Base-by-base conservation (phyloP, 2,797 vertebrate genomes). In the Knipowitschia caucasica region DNA sequence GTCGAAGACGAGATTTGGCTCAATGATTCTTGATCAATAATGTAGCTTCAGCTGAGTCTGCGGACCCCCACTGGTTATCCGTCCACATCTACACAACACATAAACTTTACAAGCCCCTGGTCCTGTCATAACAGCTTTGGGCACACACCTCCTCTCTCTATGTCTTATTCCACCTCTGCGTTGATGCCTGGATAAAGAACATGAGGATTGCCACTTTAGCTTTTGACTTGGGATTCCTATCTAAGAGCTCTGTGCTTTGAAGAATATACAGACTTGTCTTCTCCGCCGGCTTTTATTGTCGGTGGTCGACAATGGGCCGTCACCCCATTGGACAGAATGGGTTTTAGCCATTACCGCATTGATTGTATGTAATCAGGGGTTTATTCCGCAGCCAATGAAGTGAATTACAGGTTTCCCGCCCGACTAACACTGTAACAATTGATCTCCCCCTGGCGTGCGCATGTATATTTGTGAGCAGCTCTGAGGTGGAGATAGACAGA, bases 361-460 rank as follows among this genome's bases (percentile, higher is more conserved):
- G 89, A 91, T 92, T 92, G 87, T 84, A 88, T 89, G 89, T 92
- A 93, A 93, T 94, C 90, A 93, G 89, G 82, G 93, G 86, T 89
- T 89, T 91, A 87, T 89, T 90, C 85, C 86, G 85, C 81, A 87
- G 91, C 91, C 89, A 87, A 92, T 93, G 92, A 94, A 92, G 91
- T 94, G 93, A 92, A 93, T 92, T 87, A 89, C 93, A 92, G 87
- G 92, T 92, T 91, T 94, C 90, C 91, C 91, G 89, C 76, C 74
- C 74, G 88, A 89, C 82, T 94, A 94, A 94, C 93, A 89, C 90
- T 89, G 91, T 94, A 95, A 94, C 92, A 94, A 96, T 95, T 95
- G 94, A 96, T 95, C 92, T 91, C 83, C 89, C 92, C 73, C 81
- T 75, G 60, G 60, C 57, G 58, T 64, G 57, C 67, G 50, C 58